These are phyloP conservation scores for Ormyrus thymus DNA, from an alignment of 2,888 invertebrate species.

Conservation along the genomic window DNA sequence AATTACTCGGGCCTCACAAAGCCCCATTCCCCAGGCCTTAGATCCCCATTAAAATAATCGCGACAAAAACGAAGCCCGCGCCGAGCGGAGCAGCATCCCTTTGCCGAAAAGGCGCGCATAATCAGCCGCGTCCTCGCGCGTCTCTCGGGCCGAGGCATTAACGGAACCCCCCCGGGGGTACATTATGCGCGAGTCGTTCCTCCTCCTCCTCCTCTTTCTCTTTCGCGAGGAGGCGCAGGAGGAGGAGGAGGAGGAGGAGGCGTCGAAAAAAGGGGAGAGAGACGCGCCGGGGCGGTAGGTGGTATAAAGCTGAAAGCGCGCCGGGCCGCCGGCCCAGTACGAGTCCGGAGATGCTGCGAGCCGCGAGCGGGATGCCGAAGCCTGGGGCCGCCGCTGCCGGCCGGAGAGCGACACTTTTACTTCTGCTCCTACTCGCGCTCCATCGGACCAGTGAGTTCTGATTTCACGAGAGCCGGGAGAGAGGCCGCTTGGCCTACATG, in stretches of 20 bases:
- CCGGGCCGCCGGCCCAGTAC: conserved; percentile 72
- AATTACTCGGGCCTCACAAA: too few relatives aligned
- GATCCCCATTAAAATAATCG: too few relatives aligned
- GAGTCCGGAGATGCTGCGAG: conserved; percentile 63
- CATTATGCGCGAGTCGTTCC: not conserved
- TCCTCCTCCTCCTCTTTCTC: not conserved
- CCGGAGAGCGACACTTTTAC: not conserved
- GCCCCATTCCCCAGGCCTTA: too few relatives aligned
- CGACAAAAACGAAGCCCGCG: too few relatives aligned
- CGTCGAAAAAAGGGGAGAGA: not conserved
- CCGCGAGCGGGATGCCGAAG: conserved; percentile 69
- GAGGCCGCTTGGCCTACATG: conserved; percentile 30
- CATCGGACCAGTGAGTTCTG: conserved; percentile 34
- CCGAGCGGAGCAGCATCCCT: not conserved
- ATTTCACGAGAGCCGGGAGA: not conserved
- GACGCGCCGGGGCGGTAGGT: conserved; percentile 56
- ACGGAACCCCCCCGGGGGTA: conserved; percentile 60
- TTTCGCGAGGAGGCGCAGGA: too few relatives aligned
- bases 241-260: too few relatives aligned
- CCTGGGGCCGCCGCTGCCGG: conserved; percentile 27
- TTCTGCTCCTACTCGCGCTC: too few relatives aligned
- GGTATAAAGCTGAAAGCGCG: conserved; percentile 73
- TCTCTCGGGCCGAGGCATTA: conserved; percentile 54
- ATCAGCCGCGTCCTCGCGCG: not conserved
- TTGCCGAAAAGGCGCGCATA: not conserved